Evolutionary conservation across 2,113 vertebrate species (phyloP).

Genomic region (Brachirus orientalis): DNA sequence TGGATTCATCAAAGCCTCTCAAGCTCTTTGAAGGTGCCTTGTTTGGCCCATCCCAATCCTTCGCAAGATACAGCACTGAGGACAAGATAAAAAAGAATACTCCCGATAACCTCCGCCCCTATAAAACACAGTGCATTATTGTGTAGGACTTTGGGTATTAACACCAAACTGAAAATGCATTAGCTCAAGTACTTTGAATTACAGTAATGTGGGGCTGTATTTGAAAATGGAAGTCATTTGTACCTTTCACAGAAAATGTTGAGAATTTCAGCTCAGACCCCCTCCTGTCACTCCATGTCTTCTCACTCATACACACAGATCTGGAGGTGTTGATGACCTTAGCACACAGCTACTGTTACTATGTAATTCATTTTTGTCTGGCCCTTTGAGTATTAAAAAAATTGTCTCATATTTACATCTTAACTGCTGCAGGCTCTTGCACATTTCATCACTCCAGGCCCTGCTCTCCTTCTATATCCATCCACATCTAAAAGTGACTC

Average conservation of each 20-base stretch:
- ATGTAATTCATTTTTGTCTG: conserved; percentile 23
- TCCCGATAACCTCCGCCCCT: conserved; percentile 32
- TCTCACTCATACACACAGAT: not conserved
- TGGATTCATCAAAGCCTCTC: conserved; percentile 70
- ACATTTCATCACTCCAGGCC: conserved; percentile 16
- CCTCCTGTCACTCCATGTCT: no score
- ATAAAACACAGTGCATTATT: conserved; percentile 3
- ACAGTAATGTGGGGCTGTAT: not conserved
- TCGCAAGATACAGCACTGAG: conserved; percentile 46
- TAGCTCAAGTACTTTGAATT: not conserved
- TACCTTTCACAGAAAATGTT: conserved; percentile 21
- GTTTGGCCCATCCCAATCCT: conserved; percentile 46
- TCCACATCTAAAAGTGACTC: conserved; percentile 29
- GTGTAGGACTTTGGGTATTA: not conserved
- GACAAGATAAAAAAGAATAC: conserved; percentile 54
- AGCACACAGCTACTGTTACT: conserved; percentile 16
- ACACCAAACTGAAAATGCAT: not conserved
- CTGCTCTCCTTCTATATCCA: conserved; percentile 3
- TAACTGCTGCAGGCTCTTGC: conserved; percentile 20
- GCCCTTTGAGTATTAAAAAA: conserved; percentile 18
- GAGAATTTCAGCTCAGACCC: conserved; percentile 14
- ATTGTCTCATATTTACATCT: conserved; percentile 35
- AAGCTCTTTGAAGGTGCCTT: conserved; percentile 68
- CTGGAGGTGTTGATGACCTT: conserved; percentile 52
- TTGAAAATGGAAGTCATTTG: conserved; percentile 5